These are phyloP conservation scores for Lepidurus couesii DNA, from an alignment of 1,140 invertebrate species.

Conservation along the genomic window DNA sequence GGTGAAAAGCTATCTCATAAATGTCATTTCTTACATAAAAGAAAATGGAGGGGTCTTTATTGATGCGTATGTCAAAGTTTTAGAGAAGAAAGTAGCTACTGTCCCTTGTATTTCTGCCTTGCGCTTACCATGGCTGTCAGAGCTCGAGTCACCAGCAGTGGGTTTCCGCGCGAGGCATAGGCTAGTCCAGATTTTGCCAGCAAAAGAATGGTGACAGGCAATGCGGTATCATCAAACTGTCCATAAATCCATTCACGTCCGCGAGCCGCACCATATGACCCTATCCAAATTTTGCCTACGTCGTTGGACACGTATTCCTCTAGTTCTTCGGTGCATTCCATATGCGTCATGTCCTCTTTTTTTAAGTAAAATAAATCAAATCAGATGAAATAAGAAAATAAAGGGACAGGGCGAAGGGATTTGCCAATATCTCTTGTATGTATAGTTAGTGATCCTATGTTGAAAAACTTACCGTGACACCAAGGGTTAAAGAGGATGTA, in stretches of 20 bases:
- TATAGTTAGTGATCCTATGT: not conserved
- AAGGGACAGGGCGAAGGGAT: not conserved
- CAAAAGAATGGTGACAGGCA: conserved; percentile 58
- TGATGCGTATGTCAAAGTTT: not conserved
- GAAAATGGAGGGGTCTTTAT: not conserved
- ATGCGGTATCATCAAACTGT: conserved; percentile 62
- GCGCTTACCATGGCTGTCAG: conserved; percentile 63
- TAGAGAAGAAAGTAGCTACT: not conserved
- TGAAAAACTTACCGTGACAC: conserved; percentile 55
- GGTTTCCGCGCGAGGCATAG: conserved; percentile 62
- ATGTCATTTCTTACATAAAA: not conserved
- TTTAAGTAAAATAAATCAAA: not conserved
- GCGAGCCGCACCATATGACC: conserved; percentile 56
- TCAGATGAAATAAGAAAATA: no score
- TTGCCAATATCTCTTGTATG: not conserved
- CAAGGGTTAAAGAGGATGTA: conserved; percentile 81
- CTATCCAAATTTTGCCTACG: conserved; percentile 68
- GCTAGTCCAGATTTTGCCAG: conserved; percentile 56
- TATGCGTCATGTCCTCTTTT: conserved; percentile 58
- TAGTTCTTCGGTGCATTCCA: conserved; percentile 47
- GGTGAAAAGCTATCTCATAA: conserved; percentile 30
- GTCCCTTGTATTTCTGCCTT: not conserved
- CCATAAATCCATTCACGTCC: conserved; percentile 69
- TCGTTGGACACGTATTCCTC: conserved; percentile 70
- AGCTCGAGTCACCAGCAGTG: conserved; percentile 60